Conservation (phyloP, 2,888 invertebrate genomes). For the Hemicrepidius hirtus region DNA sequence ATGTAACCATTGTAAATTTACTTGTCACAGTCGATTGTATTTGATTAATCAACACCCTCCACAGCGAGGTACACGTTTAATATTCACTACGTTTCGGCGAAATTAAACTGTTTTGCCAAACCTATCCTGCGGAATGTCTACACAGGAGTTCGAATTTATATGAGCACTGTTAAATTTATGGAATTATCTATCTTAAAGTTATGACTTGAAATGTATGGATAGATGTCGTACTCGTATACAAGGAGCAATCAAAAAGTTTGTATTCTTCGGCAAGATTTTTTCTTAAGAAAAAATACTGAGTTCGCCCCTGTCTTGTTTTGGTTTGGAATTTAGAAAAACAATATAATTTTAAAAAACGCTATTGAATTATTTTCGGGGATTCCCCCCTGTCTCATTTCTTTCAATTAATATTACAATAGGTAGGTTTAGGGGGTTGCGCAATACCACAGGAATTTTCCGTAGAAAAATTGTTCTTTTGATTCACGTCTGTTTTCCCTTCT, state of each 20-base stretch:
- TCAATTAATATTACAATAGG: too few species aligned
- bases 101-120: constrained; percentile 51
- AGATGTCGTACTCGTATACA: constrained; percentile 6
- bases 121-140: constrained; percentile 48
- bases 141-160: constrained; percentile 46
- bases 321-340: too few species aligned
- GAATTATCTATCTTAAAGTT: constrained; percentile 42
- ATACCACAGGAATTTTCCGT: too few species aligned
- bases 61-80: constrained; percentile 43
- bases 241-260: background rate
- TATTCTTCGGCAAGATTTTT: too few species aligned
- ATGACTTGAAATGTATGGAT: constrained; percentile 44
- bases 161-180: constrained; percentile 42
- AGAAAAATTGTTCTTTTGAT: too few species aligned
- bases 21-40: constrained; percentile 38
- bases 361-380: too few species aligned
- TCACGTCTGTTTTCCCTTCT: too few species aligned
- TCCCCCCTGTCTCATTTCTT: too few species aligned
- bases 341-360: too few species aligned
- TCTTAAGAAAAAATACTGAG: too few species aligned
- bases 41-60: constrained; percentile 47
- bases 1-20: constrained; percentile 37
- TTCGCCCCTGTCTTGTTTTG: too few species aligned
- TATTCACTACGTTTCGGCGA: constrained; percentile 44
- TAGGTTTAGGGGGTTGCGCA: too few species aligned